Percentiles rank a stretch among this genome's conserved stretches.
Conservation (phyloP, 2,797 vertebrate species). For the Gambelia wislizenii region DNA sequence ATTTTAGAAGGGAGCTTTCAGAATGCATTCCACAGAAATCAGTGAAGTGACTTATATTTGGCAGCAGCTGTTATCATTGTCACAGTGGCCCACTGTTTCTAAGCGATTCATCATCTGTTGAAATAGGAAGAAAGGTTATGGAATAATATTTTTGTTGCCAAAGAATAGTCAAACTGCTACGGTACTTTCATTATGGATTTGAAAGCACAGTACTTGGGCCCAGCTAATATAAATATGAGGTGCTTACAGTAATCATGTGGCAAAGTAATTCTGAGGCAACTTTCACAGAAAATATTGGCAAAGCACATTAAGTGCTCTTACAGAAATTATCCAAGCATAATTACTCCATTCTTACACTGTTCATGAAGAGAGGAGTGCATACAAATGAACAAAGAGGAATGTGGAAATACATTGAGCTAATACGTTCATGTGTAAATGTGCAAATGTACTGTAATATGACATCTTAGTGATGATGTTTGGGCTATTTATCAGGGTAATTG, state of each 20-base stretch:
- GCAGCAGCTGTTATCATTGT: slow-evolving; percentile 23
- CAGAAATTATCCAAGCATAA: slow-evolving; percentile 3
- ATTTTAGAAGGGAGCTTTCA: not conserved
- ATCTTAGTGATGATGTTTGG: not conserved
- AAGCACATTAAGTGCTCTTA: not conserved
- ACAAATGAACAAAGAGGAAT: not conserved
- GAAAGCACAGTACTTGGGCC: not conserved
- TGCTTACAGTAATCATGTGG: not conserved
- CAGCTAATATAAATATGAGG: not conserved
- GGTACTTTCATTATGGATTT: slow-evolving; percentile 25
- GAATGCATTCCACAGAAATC: not conserved
- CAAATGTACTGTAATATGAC: not conserved
- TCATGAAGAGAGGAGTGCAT: not conserved
- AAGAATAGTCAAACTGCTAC: not conserved
- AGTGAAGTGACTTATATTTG: rapidly evolving
- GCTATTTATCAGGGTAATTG: not conserved
- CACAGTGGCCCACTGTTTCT: not conserved
- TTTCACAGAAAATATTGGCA: slow-evolving; percentile 15
- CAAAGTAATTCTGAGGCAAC: not conserved
- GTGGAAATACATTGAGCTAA: not conserved
- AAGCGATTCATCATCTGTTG: slow-evolving; percentile 8
- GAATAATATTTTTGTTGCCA: not conserved
- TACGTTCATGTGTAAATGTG: not conserved
- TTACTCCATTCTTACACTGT: not conserved
- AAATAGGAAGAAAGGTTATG: not conserved